Evolutionary conservation across 1,140 invertebrate species (phyloP).

Genomic region (Acyrthosiphon pisum): DNA sequence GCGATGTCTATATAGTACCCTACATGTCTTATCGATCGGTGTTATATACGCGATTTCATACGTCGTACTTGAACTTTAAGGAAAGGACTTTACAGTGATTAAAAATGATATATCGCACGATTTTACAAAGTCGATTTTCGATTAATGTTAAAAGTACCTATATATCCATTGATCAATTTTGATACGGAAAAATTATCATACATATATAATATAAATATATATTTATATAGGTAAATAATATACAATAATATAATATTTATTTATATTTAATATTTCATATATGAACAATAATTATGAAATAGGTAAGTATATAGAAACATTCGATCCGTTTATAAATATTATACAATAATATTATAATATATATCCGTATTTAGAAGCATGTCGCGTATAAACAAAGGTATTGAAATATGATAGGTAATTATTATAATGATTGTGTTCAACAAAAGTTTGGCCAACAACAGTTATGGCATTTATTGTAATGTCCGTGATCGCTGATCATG

Average conservation of each 20-base stretch:
- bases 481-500: conserved; percentile 1
- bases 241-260: too few species aligned
- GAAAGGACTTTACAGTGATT: too few species aligned
- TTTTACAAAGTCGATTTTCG: background rate
- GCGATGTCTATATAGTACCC: too few species aligned
- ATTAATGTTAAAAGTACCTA: background rate
- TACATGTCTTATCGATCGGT: too few species aligned
- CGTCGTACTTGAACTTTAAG: too few species aligned
- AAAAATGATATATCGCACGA: too few species aligned
- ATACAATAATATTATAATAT: background rate
- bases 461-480: conserved; percentile 31
- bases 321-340: background rate
- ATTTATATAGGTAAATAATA: too few species aligned
- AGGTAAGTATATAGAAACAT: too few species aligned
- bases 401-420: conserved; percentile 28
- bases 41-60: too few species aligned
- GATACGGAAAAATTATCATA: background rate
- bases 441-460: conserved; percentile 10
- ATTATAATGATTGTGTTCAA: background rate
- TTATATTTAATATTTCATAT: too few species aligned
- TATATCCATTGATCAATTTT: background rate
- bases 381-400: background rate
- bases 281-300: too few species aligned
- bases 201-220: too few species aligned
- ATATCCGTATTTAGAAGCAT: background rate